Evolutionary conservation across 2,888 invertebrate species (phyloP), one percentile per base, ranked within the genome.

Genomic region (Lingula anatina): DNA sequence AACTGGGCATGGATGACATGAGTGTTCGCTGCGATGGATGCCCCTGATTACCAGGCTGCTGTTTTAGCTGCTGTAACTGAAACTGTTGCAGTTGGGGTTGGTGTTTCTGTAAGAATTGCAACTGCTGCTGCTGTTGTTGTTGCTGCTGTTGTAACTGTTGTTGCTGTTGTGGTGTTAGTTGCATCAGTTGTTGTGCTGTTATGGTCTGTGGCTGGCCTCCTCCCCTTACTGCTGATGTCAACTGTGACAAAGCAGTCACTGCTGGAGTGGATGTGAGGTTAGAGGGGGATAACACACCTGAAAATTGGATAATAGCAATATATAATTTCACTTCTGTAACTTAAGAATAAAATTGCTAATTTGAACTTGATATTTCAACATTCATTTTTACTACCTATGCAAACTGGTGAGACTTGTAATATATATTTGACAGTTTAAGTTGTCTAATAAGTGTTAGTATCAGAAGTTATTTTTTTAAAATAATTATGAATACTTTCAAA

Each of bases 101-200:
- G n/a, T n/a, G n/a, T n/a, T n/a, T n/a, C n/a, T n/a, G n/a, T n/a
- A n/a, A n/a, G n/a, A n/a, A n/a, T n/a, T n/a, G n/a, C n/a, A n/a
- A n/a, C n/a, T 64, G 66, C 25, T 60, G 47, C 18, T 58, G 61
- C 43, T 60, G 53, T 20, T 51, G 47, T 24, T 51, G 45, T 12
- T 44, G 35, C 18, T 28, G 5, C 36, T 5, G 49, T 40, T 23
- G 45, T 37, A n/a, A n/a, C n/a, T n/a, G n/a, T n/a, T n/a, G n/a
- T n/a, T n/a, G n/a, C n/a, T n/a, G n/a, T n/a, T n/a, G 24, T 40
- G 53, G 38, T 20, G 51, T 59, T 41, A 70, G 53, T 53, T 68
- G 65, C 45, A 68, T 55, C 23, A 66, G 50, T 47, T 65, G 64
- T 46, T 64, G 64, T 5, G 57, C 57, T 5, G 61, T 62, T n/a